A percentile compares a stretch with the other conserved stretches of the same genome.
These are phyloP conservation scores for Pseudomyrmex concolor DNA, from an alignment of 1,140 invertebrate species.

Conservation along the genomic window DNA sequence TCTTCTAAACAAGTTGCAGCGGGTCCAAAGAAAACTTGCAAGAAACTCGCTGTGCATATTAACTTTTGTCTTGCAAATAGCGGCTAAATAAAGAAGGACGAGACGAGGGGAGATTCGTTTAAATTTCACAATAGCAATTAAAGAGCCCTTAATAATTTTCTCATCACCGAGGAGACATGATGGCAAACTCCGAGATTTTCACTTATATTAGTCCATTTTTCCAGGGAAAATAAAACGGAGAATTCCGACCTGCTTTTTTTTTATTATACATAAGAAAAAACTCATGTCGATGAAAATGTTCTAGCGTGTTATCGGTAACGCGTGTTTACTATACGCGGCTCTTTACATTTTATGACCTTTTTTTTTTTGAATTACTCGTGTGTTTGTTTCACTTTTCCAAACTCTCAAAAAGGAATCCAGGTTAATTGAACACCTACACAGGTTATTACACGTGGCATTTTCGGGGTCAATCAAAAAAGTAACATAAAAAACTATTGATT, in stretches of 20 bases:
- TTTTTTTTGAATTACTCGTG: neutral
- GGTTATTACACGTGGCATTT: conserved; percentile 9
- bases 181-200: neutral
- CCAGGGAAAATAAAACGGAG: neutral
- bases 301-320: neutral
- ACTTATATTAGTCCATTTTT: too few relatives aligned
- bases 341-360: neutral
- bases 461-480: neutral
- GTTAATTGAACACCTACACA: conserved; percentile 22
- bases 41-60: neutral
- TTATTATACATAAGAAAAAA: too few relatives aligned
- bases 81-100: neutral
- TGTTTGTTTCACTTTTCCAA: conserved; percentile 7
- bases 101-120: conserved; percentile 22
- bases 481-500: conserved; percentile 25
- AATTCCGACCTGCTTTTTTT: neutral
- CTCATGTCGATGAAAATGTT: neutral
- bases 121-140: conserved; percentile 5
- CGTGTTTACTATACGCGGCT: neutral
- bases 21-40: neutral
- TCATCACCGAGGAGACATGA: neutral
- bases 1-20: neutral
- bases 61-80: neutral
- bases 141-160: conserved; percentile 5
- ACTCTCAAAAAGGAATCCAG: neutral